Conservation (phyloP, 2,888 invertebrate species). For the Achlya flavicornis region DNA sequence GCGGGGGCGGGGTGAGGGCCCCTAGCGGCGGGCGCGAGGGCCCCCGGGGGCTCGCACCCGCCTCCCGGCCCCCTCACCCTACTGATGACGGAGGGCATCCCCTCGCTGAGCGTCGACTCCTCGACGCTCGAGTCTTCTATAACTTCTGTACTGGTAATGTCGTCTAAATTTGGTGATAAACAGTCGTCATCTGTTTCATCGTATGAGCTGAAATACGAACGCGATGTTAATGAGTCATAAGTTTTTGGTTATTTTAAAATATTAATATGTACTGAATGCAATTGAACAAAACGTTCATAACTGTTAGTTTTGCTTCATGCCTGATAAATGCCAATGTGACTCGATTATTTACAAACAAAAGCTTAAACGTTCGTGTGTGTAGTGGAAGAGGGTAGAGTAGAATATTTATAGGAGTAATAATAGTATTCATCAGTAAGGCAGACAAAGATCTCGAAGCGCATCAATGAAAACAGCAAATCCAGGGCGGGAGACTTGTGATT, state of each 20-base stretch:
- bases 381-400: slow-evolving; percentile 39
- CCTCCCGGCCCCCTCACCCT: slow-evolving; percentile 30
- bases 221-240: not conserved
- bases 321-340: slow-evolving; percentile 57
- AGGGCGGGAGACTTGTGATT: slow-evolving; percentile 35
- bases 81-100: slow-evolving; percentile 21
- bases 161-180: slow-evolving; percentile 87
- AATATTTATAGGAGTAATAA: slow-evolving; percentile 62
- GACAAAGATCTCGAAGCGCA: slow-evolving; percentile 71
- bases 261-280: slow-evolving; percentile 78
- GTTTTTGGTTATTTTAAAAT: slow-evolving; percentile 21
- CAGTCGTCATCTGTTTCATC: slow-evolving; percentile 88
- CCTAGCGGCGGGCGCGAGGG: slow-evolving; percentile 17
- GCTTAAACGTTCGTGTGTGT: slow-evolving; percentile 42
- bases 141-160: slow-evolving; percentile 80
- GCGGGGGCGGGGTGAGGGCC: slow-evolving; percentile 22
- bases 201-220: slow-evolving; percentile 84
- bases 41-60: slow-evolving; percentile 27
- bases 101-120: slow-evolving; percentile 72
- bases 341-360: slow-evolving; percentile 74
- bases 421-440: slow-evolving; percentile 81
- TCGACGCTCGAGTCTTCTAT: slow-evolving; percentile 78
- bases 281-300: slow-evolving; percentile 54
- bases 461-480: slow-evolving; percentile 52
- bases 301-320: slow-evolving; percentile 80